These are phyloP conservation scores for Ceratitis capitata DNA, from an alignment of 1,140 invertebrate genomes.

Conservation along the genomic window DNA sequence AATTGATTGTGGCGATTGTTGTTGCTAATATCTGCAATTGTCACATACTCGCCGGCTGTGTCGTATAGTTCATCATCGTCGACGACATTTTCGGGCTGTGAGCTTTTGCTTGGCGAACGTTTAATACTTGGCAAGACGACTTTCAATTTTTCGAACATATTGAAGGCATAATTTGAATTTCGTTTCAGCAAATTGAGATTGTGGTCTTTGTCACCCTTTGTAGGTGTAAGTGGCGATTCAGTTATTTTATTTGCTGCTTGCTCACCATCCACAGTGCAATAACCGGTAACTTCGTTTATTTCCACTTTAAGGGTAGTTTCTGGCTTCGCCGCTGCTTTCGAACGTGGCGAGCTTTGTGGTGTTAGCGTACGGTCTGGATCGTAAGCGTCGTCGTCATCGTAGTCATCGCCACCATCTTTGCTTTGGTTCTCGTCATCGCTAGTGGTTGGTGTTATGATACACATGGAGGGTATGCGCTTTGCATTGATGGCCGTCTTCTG, in stretches of 20 bases:
- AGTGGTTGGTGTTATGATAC: conserved; percentile 87
- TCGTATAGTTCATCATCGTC: conserved; percentile 66
- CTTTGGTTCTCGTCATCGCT: conserved; percentile 82
- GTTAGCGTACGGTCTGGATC: conserved; percentile 55
- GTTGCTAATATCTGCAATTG: conserved; percentile 83
- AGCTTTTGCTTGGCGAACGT: conserved; percentile 67
- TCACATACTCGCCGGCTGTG: conserved; percentile 83
- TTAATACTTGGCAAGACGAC: conserved; percentile 70
- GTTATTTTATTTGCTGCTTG: conserved; percentile 16
- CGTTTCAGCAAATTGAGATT: conserved; percentile 56
- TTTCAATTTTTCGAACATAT: conserved; percentile 72
- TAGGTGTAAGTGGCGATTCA: conserved; percentile 46
- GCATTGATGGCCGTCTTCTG: conserved; percentile 88
- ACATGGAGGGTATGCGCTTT: conserved; percentile 90
- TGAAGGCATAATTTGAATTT: conserved; percentile 30
- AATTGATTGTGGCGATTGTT: conserved; percentile 66
- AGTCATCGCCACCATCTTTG: conserved; percentile 47
- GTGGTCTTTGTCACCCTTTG: conserved; percentile 60
- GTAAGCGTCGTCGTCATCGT: conserved; percentile 43
- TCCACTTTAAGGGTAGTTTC: conserved; percentile 24
- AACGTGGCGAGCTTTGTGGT: conserved; percentile 43
- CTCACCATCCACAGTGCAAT: conserved; percentile 48
- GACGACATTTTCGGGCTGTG: conserved; percentile 50
- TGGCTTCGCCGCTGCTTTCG: not conserved
- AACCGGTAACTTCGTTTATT: conserved; percentile 28